Base-by-base conservation (phyloP, 2,797 vertebrate species). In the Rhinella marina region DNA sequence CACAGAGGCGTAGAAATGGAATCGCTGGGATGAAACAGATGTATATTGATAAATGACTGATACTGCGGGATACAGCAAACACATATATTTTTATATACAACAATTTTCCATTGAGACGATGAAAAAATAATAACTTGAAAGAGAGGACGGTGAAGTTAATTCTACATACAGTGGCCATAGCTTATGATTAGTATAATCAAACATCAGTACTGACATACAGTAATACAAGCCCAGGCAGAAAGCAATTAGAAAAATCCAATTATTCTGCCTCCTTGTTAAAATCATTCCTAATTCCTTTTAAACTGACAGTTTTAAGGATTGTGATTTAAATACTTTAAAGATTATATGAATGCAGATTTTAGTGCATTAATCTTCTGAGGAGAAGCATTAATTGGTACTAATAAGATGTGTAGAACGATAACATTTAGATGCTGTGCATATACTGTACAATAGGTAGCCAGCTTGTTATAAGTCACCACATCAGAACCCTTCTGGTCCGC, bases 161-260 rank as follows among this genome's bases (percentile, higher is more conserved):
- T 50, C 57, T 41, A 25, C 72, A 52, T 62, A 25, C 70, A 62
- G 72, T 1, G 29, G 29, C 70, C 56, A 77, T 76, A 70, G 64
- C 27, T 77, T 85, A 77, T 85, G 84, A 85, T 78, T 54, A 85
- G 84, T 85, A 52, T 73, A 85, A 85, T 77, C 78, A 85, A 85
- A 61, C 72, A 77, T 77, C 48, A 54, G 59, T n/a, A 48, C 59
- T 85, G 84, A 66, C 84, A 85, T 29, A 48, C n/a, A 77, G 73
- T 66, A 77, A 85, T 78, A 77, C 54, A 77, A 85, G 73, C 48
- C 10, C 41, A 66, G 72, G 59, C 72, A 52, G 14, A 85, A 85
- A 85, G 73, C 84, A 85, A 85, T 85, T 85, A 81, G 29, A 75
- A 83, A 85, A 62, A 77, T 85, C 83, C 72, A 85, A 85, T 85